Evolutionary conservation across 2,797 vertebrate species (phyloP), one percentile per base, ranked within the genome.

Genomic region (Antrozous pallidus): DNA sequence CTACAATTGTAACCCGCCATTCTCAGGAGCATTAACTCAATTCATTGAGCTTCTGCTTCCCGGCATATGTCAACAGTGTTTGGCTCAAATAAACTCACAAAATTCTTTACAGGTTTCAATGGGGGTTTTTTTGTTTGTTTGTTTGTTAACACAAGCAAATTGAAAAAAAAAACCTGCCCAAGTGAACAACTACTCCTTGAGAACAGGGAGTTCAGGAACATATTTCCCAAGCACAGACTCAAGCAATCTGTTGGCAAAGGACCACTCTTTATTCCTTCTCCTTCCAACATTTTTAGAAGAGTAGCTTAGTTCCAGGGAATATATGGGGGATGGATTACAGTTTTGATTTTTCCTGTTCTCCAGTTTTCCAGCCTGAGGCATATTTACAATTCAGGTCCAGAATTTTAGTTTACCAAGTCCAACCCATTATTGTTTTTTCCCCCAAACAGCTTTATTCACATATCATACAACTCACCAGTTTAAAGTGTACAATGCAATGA

Each of bases 301-400:
- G 58, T 31, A 61, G n/a, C 61, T 47, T 33, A 80, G 31, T 81
- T 88, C 45, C 26, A 71, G 38, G 80, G 31, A 74, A 16, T 63
- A 77, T 26, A 3, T 56, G 18, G 8, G 24, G 24, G 16, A 49
- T 4, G 28, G 71, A 87, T 56, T 70, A 24, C 24, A 84, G 33
- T 74, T 81, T 54, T 70, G 80, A 93, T 79, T 87, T 90, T 90
- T 28, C 28, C 58, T 87, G 38, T 51, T 75, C 18, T 58, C 24
- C 24, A 54, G 42, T 82, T 94, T 85, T 92, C 49, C 42, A 90
- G 56, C 83, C 80, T 51, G 69, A 94, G 28, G 20, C 84, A 40
- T 38, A 84, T 83, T 87, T 82, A 71, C 31, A 88, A 26, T 77
- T 82, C 38, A 67, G 40, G 31, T 69, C 12, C 17, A 38, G n/a